Conservation (phyloP, 2,113 vertebrate genomes). For the Struthidea cinerea region DNA sequence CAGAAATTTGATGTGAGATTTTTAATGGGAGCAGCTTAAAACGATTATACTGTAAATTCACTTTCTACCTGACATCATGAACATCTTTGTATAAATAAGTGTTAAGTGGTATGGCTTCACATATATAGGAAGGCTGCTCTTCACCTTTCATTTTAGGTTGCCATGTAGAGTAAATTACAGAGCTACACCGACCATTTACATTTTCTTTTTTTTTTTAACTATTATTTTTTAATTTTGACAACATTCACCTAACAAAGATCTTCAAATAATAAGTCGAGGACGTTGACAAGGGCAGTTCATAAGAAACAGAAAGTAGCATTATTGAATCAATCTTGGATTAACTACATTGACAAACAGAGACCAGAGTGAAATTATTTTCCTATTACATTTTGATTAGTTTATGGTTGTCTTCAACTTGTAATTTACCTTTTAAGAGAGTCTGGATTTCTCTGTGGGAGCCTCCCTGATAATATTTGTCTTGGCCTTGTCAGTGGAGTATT, state of each 20-base stretch:
- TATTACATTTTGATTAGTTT: slow-evolving; percentile 33
- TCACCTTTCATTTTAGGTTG: not conserved
- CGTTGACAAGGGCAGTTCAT: not conserved
- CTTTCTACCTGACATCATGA: not conserved
- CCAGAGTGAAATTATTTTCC: slow-evolving; percentile 29
- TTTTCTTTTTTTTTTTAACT: not conserved
- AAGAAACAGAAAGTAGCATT: not conserved
- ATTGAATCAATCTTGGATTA: slow-evolving; percentile 27
- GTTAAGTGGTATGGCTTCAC: not conserved
- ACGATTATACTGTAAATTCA: not conserved
- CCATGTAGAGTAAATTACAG: not conserved
- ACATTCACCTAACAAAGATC: not conserved
- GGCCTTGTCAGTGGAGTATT: not conserved
- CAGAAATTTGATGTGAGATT: not conserved
- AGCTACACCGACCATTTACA: not conserved
- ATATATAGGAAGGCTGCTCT: not conserved
- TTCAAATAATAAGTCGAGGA: not conserved
- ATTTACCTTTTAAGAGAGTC: slow-evolving; percentile 24
- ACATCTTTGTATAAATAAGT: not conserved
- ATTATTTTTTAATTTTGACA: not conserved
- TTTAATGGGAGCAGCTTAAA: not conserved
- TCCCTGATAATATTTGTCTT: not conserved
- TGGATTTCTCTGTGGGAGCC: not conserved
- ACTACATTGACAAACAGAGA: slow-evolving; percentile 7
- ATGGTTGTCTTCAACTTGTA: slow-evolving; percentile 13